Evolutionary conservation across 2,113 vertebrate genomes (phyloP).

Genomic region (Gadus macrocephalus): DNA sequence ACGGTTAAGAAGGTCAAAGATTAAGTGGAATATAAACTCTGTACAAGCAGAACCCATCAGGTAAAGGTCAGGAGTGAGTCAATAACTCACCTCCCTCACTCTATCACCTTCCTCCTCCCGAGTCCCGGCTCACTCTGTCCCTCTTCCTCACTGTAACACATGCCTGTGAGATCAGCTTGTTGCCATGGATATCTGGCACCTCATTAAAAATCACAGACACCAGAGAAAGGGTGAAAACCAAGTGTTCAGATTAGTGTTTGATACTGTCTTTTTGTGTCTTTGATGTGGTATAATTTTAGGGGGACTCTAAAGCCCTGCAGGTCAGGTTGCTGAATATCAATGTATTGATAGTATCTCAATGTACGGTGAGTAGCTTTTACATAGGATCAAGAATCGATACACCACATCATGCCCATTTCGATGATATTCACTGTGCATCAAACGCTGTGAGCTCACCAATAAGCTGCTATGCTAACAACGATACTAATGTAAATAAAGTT

Average conservation of each 20-base stretch:
- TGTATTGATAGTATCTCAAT: no score
- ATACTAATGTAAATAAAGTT: no score
- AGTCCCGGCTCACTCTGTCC: neutral
- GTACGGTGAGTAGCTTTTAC: no score
- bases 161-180: neutral
- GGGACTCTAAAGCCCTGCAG: neutral
- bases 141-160: neutral
- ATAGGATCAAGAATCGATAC: no score
- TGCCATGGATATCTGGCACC: slow-evolving; percentile 1
- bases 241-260: neutral
- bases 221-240: neutral
- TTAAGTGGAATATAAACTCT: neutral
- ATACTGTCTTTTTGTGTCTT: no score
- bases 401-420: no score
- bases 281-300: no score
- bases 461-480: no score
- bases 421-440: no score
- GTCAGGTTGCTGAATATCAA: neutral
- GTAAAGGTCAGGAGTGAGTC: neutral
- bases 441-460: no score
- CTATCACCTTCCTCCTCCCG: no score
- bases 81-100: neutral
- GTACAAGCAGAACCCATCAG: neutral
- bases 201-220: slow-evolving; percentile 1
- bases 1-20: no score